A percentile compares a stretch with the other conserved stretches of the same genome.
Conservation (phyloP, 2,113 vertebrate species). For the Mastomys coucha region DNA sequence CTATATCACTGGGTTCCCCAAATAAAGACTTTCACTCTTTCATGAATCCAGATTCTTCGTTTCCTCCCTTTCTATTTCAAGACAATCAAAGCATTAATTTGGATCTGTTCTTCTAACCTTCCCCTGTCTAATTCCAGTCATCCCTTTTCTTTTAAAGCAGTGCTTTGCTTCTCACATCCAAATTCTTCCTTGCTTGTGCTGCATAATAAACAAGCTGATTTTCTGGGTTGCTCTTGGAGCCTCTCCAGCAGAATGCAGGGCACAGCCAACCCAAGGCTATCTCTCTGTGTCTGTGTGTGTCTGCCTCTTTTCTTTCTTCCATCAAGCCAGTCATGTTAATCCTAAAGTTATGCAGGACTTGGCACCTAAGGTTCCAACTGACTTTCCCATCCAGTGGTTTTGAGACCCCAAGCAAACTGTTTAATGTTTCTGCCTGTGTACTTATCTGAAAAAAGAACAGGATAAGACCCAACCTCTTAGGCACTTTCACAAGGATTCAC, state of each 20-base stretch:
- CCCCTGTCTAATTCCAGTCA: not conserved
- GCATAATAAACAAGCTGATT: not conserved
- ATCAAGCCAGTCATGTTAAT: too few relatives aligned
- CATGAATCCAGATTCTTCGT: not conserved
- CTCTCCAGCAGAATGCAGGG: not conserved
- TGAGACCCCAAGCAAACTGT: not conserved
- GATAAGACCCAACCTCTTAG: not conserved
- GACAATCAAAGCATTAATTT: not conserved
- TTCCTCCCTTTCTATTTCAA: not conserved
- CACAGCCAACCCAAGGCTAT: not conserved
- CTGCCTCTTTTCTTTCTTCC: not conserved
- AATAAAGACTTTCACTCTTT: not conserved
- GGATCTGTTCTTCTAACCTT: not conserved
- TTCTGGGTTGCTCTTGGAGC: too few relatives aligned
- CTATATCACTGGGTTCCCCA: not conserved
- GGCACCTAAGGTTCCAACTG: not conserved
- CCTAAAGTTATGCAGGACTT: not conserved
- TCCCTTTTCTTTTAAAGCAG: not conserved
- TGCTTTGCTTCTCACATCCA: not conserved
- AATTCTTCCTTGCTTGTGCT: not conserved
- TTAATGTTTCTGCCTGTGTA: not conserved
- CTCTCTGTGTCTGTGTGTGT: too few relatives aligned
- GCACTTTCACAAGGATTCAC: not conserved
- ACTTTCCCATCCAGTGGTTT: not conserved
- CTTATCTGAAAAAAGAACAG: not conserved